Evolutionary conservation across 2,888 invertebrate genomes (phyloP).

Genomic region (Chironomus tentans): DNA sequence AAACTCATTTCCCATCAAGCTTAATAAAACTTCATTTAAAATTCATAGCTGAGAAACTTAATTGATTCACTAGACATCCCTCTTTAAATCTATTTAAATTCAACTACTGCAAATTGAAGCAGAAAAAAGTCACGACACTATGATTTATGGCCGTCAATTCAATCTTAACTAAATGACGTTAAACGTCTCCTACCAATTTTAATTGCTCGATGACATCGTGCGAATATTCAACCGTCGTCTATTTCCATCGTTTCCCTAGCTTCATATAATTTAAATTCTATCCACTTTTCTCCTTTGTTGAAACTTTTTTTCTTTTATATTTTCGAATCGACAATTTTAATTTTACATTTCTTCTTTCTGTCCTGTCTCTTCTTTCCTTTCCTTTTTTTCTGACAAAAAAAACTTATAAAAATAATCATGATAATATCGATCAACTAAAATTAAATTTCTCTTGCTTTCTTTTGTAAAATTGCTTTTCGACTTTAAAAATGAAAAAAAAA

Average conservation of each 20-base stretch:
- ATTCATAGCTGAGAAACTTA: too few relatives aligned
- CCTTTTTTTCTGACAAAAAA: neutral
- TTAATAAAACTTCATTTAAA: too few relatives aligned
- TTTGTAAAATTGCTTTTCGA: neutral
- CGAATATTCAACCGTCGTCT: neutral
- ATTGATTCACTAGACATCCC: too few relatives aligned
- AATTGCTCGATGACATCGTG: neutral
- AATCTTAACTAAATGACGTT: too few relatives aligned
- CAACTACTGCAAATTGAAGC: too few relatives aligned
- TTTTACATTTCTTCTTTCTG: neutral
- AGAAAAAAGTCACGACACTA: too few relatives aligned
- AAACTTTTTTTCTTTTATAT: neutral
- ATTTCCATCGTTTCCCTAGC: too few relatives aligned
- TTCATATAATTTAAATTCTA: neutral
- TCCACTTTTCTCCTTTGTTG: neutral
- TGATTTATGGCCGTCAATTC: too few relatives aligned
- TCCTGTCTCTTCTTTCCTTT: neutral
- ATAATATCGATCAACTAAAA: neutral
- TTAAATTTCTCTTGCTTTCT: neutral
- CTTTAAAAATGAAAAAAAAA: constrained; percentile 23
- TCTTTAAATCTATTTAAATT: too few relatives aligned
- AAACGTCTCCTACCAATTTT: too few relatives aligned
- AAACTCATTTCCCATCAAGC: too few relatives aligned
- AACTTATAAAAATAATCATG: neutral
- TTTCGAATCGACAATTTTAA: neutral